Evolutionary conservation across 2,888 invertebrate species (phyloP).

Genomic region (Drosophila acutilabella): DNA sequence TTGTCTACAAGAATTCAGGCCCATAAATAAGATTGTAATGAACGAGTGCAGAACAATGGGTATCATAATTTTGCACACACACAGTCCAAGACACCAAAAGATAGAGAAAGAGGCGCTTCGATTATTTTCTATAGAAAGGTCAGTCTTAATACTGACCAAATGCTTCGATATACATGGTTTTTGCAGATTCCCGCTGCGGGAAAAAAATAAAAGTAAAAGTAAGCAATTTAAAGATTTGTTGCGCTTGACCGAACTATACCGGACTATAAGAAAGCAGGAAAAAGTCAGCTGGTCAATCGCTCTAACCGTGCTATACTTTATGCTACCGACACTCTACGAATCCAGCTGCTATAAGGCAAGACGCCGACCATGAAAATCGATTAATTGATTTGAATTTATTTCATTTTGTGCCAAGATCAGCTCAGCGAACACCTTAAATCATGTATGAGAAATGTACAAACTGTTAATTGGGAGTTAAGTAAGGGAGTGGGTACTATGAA

Average conservation of each 20-base stretch:
- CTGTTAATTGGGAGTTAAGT: not conserved
- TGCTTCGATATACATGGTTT: slow-evolving; percentile 15
- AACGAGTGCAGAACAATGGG: slow-evolving; percentile 63
- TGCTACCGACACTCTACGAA: not conserved
- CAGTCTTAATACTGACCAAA: slow-evolving; percentile 46
- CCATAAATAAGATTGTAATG: slow-evolving; percentile 81
- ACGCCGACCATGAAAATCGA: slow-evolving; percentile 65
- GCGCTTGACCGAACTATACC: slow-evolving; percentile 49
- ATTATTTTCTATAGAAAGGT: slow-evolving; percentile 60
- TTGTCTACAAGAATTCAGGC: slow-evolving; percentile 18
- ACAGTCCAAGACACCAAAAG: not conserved
- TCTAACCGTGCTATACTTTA: not conserved
- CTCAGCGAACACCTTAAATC: not conserved
- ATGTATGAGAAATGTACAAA: not conserved
- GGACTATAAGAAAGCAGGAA: slow-evolving; percentile 46
- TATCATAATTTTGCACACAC: slow-evolving; percentile 68
- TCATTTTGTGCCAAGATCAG: slow-evolving; percentile 23
- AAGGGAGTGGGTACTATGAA: too few relatives aligned
- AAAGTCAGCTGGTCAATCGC: slow-evolving; percentile 71
- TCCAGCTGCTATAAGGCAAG: slow-evolving; percentile 52
- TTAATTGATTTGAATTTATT: slow-evolving; percentile 56
- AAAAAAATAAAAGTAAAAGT: slow-evolving; percentile 69
- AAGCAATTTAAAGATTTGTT: slow-evolving; percentile 75
- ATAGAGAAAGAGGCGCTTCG: slow-evolving; percentile 50
- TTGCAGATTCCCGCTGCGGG: slow-evolving; percentile 31